phyloP scores from a whole-genome alignment of 1,140 invertebrate genomes.

The Muscidifurax raptorellus region DNA sequence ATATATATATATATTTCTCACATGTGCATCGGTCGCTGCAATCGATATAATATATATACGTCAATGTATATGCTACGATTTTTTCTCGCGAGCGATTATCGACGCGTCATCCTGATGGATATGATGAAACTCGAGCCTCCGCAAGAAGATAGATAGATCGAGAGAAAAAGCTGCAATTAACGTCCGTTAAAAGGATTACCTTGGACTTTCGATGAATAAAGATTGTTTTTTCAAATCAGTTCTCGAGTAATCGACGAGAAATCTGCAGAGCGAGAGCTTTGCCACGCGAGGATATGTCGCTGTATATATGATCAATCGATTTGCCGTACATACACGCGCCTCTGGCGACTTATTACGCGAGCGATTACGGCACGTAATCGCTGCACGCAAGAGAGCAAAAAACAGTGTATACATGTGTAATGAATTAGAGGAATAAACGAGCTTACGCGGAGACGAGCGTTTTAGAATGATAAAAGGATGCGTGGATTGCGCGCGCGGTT shows the following conservation, averaged over 20 bases:
- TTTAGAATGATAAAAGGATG: constrained; percentile 27
- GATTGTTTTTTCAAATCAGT: constrained; percentile 28
- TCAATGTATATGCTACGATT: background rate
- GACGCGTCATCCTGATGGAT: background rate
- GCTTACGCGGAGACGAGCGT: no score
- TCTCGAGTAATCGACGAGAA: background rate
- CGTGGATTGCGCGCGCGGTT: background rate
- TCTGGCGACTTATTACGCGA: background rate
- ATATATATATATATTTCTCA: no score
- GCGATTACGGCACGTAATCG: background rate
- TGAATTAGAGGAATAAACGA: background rate
- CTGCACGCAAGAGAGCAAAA: background rate
- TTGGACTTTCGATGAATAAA: constrained; percentile 37
- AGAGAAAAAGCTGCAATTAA: constrained; percentile 17
- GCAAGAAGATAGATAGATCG: no score
- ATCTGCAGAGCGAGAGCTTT: constrained; percentile 9
- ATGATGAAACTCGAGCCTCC: background rate
- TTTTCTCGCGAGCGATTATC: background rate
- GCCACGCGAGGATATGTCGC: background rate
- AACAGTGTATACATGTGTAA: background rate
- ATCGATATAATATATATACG: no score
- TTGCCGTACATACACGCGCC: background rate
- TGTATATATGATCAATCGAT: constrained; percentile 10
- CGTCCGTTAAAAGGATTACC: background rate
- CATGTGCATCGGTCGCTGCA: no score